Evolutionary conservation across 2,888 invertebrate species (phyloP), one percentile per base, ranked within the genome.

Genomic region (Thelaira solivaga): DNA sequence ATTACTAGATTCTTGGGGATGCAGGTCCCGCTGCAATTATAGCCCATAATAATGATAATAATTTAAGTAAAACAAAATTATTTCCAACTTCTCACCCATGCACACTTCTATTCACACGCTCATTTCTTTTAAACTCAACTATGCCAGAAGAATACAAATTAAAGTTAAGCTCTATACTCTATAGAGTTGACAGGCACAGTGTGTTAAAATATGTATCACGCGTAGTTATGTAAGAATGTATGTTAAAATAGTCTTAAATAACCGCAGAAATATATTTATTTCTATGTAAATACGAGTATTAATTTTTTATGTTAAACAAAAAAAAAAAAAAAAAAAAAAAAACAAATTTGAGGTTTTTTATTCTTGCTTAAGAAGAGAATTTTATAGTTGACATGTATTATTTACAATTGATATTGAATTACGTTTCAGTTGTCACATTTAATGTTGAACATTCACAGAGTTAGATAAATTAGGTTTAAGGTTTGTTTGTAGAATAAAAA

Each of bases 331-430:
- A 6, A 6, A 6, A 5, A 26, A 26, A 26, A 26, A n/a, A n/a
- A n/a, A n/a, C n/a, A 76, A 64, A 64, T 65, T 71, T 78, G 78
- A 74, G 78, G 78, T 78, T 78, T 68, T 20, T 22, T 41, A 36
- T 51, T 29, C 45, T 77, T 69, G 67, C 47, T 41, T 78, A 57
- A 74, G 61, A 64, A 45, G 26, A 43, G 55, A 62, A 45, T 64
- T 62, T 51, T 39, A 77, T 62, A 55, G 51, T 20, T 69, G 69
- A 78, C 78, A 78, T 45, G 64, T 74, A 78, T 78, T 64, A 53
- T 65, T 78, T 78, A 74, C 78, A 74, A 49, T 69, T 13, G 7
- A 59, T 59, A 59, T 78, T 65, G 26, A 74, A 78, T 78, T 69
- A 65, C 74, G 22, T 47, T 57, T 64, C 64, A 41, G 29, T 47